These are phyloP conservation scores for Venustaconcha ellipsiformis DNA, from an alignment of 1,140 invertebrate species.

Conservation along the genomic window DNA sequence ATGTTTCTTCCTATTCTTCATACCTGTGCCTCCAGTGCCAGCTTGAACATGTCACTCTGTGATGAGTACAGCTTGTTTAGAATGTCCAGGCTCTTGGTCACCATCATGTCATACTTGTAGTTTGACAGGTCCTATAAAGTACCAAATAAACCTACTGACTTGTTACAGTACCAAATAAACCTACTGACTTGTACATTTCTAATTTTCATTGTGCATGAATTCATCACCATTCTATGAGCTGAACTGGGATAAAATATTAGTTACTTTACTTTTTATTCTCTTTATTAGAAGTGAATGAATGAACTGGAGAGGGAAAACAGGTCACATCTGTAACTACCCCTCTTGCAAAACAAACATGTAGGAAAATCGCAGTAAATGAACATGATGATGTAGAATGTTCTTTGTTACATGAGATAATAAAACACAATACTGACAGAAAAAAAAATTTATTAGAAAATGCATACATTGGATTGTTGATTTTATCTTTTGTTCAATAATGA, in stretches of 20 bases:
- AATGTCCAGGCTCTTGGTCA: constrained; percentile 61
- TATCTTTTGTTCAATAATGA: too few species aligned
- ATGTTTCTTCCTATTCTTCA: background rate
- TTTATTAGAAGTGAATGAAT: too few species aligned
- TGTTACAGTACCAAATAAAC: background rate
- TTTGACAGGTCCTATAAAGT: constrained; percentile 59
- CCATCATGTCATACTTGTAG: constrained; percentile 66
- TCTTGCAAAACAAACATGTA: too few species aligned
- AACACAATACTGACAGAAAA: too few species aligned
- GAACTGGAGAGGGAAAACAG: too few species aligned
- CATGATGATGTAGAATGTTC: too few species aligned
- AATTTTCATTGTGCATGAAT: background rate
- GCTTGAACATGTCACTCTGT: constrained; percentile 63
- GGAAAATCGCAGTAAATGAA: too few species aligned
- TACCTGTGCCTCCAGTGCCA: constrained; percentile 64
- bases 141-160: background rate
- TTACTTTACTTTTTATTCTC: too few species aligned
- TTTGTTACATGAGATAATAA: too few species aligned
- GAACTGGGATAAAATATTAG: background rate
- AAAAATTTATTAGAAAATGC: too few species aligned
- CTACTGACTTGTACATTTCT: background rate
- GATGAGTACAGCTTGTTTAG: constrained; percentile 66
- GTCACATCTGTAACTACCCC: too few species aligned
- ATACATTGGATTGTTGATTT: too few species aligned
- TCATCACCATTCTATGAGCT: background rate